phyloP scores from a whole-genome alignment of 2,888 invertebrate species.

The Morpho helenor region DNA sequence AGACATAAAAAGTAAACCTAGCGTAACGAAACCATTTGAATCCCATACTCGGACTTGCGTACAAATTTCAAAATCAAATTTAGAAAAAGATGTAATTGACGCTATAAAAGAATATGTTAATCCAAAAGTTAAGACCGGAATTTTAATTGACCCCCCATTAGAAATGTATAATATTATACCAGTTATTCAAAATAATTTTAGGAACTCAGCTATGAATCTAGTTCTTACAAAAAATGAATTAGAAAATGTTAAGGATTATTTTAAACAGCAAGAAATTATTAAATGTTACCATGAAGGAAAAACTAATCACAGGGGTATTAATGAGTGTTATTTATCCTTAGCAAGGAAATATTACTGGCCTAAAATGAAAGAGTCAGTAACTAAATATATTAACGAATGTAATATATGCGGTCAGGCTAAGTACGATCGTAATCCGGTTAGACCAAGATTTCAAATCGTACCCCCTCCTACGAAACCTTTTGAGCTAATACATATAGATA shows the following conservation, averaged over 20 bases:
- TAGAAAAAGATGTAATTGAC: constrained; percentile 29
- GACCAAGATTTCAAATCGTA: constrained; percentile 22
- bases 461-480: constrained; percentile 24
- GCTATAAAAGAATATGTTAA: constrained; percentile 32
- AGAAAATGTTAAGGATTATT: constrained; percentile 30
- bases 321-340: constrained; percentile 28
- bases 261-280: constrained; percentile 32
- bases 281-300: constrained; percentile 32
- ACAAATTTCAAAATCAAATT: constrained; percentile 26
- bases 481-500: constrained; percentile 26
- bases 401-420: constrained; percentile 26
- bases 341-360: constrained; percentile 31
- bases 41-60: constrained; percentile 22
- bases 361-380: constrained; percentile 29
- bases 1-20: constrained; percentile 17
- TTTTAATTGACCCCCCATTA: constrained; percentile 25
- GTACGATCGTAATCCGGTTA: constrained; percentile 29
- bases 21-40: constrained; percentile 22
- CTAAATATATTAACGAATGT: constrained; percentile 32
- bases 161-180: constrained; percentile 27
- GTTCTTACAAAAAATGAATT: constrained; percentile 27
- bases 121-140: constrained; percentile 30
- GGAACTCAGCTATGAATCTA: constrained; percentile 29
- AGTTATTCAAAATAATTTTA: constrained; percentile 28
- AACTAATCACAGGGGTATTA: constrained; percentile 32